A percentile compares a stretch with the other conserved stretches of the same genome.
Evolutionary conservation across 2,888 invertebrate species (phyloP).

Genomic region (Nomada fucata): DNA sequence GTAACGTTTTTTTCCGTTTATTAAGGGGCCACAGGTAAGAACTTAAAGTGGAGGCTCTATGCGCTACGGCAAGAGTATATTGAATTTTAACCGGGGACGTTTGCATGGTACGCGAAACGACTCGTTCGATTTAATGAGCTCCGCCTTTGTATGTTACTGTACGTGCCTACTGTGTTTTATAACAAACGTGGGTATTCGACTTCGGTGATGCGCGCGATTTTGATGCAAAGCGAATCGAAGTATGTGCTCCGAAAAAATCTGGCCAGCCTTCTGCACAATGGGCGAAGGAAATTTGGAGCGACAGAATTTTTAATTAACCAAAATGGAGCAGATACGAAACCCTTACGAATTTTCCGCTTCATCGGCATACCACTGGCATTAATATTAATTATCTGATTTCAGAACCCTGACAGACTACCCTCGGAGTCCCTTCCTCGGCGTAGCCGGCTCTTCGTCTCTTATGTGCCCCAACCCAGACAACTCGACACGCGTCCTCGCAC

Average conservation of each 20-base stretch:
- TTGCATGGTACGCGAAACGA: not conserved
- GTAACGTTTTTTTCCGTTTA: conserved; percentile 43
- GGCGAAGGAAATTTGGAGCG: not conserved
- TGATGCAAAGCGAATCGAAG: not conserved
- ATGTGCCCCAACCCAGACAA: conserved; percentile 57
- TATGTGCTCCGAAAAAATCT: not conserved
- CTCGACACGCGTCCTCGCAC: conserved; percentile 65
- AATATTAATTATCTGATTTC: conserved; percentile 60
- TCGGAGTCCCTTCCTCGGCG: conserved; percentile 48
- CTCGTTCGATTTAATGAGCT: conserved; percentile 8
- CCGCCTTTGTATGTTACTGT: not conserved
- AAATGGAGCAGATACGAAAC: conserved; percentile 12
- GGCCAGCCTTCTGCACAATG: not conserved
- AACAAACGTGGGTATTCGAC: conserved; percentile 3
- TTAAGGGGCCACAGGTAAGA: conserved; percentile 18
- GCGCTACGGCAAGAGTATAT: conserved; percentile 7
- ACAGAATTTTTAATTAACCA: conserved; percentile 9
- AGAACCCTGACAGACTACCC: conserved; percentile 47
- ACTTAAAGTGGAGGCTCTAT: not conserved
- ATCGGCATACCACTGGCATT: conserved; percentile 34
- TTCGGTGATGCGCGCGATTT: not conserved
- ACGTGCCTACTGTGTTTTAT: not conserved
- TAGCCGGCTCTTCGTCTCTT: conserved; percentile 52
- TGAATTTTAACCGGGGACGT: conserved; percentile 33
- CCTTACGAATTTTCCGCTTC: conserved; percentile 28